Evolutionary conservation across 2,113 vertebrate genomes (phyloP), one percentile per base, ranked within the genome.

Genomic region (Eurystomus gularis): DNA sequence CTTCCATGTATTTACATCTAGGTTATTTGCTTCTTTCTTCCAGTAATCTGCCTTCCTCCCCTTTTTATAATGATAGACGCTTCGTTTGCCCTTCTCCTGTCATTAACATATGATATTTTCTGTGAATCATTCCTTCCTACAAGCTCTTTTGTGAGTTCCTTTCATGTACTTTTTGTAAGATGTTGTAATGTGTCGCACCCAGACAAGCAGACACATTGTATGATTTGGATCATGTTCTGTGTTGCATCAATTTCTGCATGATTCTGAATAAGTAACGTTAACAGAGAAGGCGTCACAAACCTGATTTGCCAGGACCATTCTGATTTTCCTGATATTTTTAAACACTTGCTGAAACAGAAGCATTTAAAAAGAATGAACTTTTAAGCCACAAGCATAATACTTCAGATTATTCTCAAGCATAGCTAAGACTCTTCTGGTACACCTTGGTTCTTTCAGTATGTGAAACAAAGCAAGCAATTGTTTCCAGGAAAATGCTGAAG

Each of bases 221-320:
- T 23, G 65, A 89, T 37, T 82, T 82, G 52, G 46, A 94, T n/a
- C n/a, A 61, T 31, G 28, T 65, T 92, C 61, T 81, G 31, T 33
- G 8, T 42, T 82, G 37, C 72, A 76, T 65, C 37, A 57, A 52
- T 86, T 95, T 62, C 86, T 79, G 44, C 31, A 19, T 46, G 18
- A 61, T 87, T 94, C 91, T 54, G 40, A 75, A 28, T 61, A 76
- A 88, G 77, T 68, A 92, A 82, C 37, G 46, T 84, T 85, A 92
- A 89, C 33, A 54, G 62, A 80, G 70, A 89, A 89, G 40, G 28
- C 21, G 17, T 82, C 77, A 82, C 57, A 87, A 87, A 89, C 78
- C 70, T 96, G 70, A 85, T 82, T 92, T 93, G 13, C 69, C 44
- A 82, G 83, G 57, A 92, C 82, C 69, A 51, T 65, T 95, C n/a